phyloP scores from a whole-genome alignment of 2,888 invertebrate species.

The Drosophila rubida region DNA sequence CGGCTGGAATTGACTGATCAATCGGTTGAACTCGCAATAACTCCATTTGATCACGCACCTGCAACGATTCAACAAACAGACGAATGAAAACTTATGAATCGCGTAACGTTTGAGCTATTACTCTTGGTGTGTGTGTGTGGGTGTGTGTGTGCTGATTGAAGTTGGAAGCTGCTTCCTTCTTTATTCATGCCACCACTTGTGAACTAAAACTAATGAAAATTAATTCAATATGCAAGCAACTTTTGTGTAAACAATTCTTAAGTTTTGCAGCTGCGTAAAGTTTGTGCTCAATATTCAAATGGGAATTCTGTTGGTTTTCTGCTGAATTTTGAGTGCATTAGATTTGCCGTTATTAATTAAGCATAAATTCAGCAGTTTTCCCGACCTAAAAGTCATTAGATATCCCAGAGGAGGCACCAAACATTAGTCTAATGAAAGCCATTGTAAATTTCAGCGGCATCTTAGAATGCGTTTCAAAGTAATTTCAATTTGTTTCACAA shows the following conservation, averaged over 20 bases:
- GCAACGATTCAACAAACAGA: conserved; percentile 39
- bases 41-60: conserved; percentile 87
- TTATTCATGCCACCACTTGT: conserved; percentile 13
- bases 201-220: conserved; percentile 46
- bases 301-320: conserved; percentile 24
- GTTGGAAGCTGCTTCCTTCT: conserved; percentile 7
- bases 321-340: conserved; percentile 4
- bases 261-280: conserved; percentile 39
- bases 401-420: background rate
- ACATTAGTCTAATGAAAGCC: conserved; percentile 13
- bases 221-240: conserved; percentile 52
- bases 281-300: conserved; percentile 40
- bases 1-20: conserved; percentile 87
- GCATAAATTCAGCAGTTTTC: background rate
- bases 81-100: conserved; percentile 3
- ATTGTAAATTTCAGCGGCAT: background rate
- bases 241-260: conserved; percentile 42
- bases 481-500: background rate
- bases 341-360: conserved; percentile 21
- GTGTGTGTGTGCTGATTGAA: background rate
- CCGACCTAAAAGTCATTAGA: background rate
- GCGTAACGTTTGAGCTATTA: conserved; percentile 14
- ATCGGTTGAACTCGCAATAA: conserved; percentile 86
- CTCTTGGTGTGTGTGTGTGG: no score
- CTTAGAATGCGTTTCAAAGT: background rate